Base-by-base conservation (phyloP, 2,113 vertebrate species). In the Deroptyus accipitrinus region DNA sequence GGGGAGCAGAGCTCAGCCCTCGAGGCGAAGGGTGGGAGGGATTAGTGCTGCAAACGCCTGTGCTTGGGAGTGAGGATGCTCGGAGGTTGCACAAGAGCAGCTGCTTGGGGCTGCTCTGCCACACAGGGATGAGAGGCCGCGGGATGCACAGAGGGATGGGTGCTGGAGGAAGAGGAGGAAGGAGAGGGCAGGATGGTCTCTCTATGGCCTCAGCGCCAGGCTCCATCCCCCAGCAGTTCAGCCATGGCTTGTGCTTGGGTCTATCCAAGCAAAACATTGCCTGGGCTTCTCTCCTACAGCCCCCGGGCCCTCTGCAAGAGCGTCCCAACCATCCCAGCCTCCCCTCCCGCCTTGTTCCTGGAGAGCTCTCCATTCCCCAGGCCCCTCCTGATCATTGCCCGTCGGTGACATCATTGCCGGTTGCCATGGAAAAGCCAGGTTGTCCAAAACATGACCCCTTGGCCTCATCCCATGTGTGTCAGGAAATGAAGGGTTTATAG, bases 361-460 rank as follows among this genome's bases (percentile, higher is more conserved):
- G 62, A 63, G 95, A 42, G 27, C 19, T 73, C 39, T 2, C 25
- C 37, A 1, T 20, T 59, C 90, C 90, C 90, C 83, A 24, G 81
- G 82, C 88, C 83, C 84, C 92, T 61, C 57, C 62, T 7, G 0
- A 33, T 37, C 87, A 7, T 13, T 41, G 89, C 91, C 30, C 4
- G 11, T 3, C 19, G 16, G 2, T 90, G 89, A 90, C 90, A 93
- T 96, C 82, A 88, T 3, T 5, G 30, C 78, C 19, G 3, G 94
- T 95, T 86, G 93, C 95, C 92, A 75, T 88, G 95, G 94, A 22
- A 39, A 96, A 80, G 39, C 55, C 77, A 57, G 85, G 94, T 84
- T 92, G 89, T 90, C 92, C 91, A 90, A 97, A 96, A 95, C 95
- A 96, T 61, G 82, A 95, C 94, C 97, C 93, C 37, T 68, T 55